These are phyloP conservation scores for Trachymyrmex septentrionalis DNA, from an alignment of 1,140 invertebrate species.

Conservation along the genomic window DNA sequence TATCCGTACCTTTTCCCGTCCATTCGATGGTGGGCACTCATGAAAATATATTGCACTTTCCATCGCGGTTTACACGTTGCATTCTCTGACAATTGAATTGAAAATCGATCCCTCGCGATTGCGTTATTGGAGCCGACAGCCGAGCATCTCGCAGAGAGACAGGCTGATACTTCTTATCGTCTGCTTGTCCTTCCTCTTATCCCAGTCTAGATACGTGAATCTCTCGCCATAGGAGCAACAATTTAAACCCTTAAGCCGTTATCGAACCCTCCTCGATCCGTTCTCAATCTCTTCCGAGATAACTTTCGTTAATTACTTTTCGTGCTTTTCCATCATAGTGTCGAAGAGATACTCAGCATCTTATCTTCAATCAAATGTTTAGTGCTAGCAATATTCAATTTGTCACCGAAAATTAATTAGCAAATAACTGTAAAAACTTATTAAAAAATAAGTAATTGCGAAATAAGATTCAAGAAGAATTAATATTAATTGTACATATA, in stretches of 20 bases:
- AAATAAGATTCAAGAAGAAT: not conserved
- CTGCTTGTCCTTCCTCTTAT: constrained; percentile 31
- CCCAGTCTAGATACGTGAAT: constrained; percentile 39
- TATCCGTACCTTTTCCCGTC: constrained; percentile 58
- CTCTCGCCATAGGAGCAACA: constrained; percentile 45
- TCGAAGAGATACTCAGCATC: not conserved
- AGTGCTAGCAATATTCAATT: not conserved
- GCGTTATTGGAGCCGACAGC: constrained; percentile 80
- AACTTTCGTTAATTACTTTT: constrained; percentile 33
- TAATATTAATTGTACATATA: too few species aligned
- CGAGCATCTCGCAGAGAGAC: constrained; percentile 58
- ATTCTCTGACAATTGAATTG: constrained; percentile 85
- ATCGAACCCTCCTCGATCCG: constrained; percentile 1
- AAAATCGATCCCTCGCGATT: constrained; percentile 83
- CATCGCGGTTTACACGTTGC: constrained; percentile 82
- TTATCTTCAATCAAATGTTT: not conserved
- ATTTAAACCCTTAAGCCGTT: constrained; percentile 54
- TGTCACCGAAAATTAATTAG: not conserved
- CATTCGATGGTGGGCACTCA: constrained; percentile 77
- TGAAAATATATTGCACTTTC: constrained; percentile 85
- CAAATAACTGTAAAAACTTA: constrained; percentile 14
- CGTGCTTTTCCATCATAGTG: not conserved
- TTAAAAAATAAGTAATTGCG: not conserved
- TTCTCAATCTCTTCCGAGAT: constrained; percentile 14
- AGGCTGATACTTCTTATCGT: constrained; percentile 64